Evolutionary conservation across 1,140 invertebrate genomes (phyloP).

Genomic region (Magallana gigas): DNA sequence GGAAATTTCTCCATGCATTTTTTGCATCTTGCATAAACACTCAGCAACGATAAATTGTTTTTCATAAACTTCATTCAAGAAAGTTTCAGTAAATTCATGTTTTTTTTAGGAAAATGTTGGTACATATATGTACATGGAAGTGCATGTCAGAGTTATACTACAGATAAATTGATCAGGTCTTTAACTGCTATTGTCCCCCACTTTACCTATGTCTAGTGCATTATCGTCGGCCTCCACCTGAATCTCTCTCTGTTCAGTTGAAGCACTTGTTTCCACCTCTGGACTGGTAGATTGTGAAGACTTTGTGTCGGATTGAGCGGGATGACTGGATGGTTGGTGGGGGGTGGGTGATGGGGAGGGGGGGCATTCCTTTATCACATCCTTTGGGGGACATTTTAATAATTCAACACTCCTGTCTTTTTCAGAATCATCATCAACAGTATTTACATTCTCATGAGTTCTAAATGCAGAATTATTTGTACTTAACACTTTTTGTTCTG

Average conservation of each 20-base stretch:
- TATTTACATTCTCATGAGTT: slow-evolving; percentile 2
- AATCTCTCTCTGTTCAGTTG: neutral
- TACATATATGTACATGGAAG: no score
- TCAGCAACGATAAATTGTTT: no score
- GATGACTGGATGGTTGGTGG: neutral
- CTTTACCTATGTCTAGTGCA: slow-evolving; percentile 36
- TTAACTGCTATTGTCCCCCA: no score
- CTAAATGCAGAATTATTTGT: neutral
- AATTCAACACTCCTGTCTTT: neutral
- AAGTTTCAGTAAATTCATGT: no score
- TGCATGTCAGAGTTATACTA: no score
- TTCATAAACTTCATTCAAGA: no score
- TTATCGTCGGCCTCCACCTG: slow-evolving; percentile 12
- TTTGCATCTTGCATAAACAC: no score
- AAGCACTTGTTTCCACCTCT: neutral
- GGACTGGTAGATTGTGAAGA: neutral
- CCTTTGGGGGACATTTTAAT: neutral
- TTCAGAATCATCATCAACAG: neutral
- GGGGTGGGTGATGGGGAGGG: neutral
- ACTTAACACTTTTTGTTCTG: neutral
- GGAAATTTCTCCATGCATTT: no score
- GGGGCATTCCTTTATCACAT: neutral
- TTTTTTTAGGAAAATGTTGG: no score
- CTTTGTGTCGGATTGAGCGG: neutral
- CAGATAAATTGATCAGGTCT: no score